A percentile compares a stretch with the other conserved stretches of the same genome.
Conservation (phyloP, 2,888 invertebrate genomes). For the Galeopsomyia nigrocyanea region DNA sequence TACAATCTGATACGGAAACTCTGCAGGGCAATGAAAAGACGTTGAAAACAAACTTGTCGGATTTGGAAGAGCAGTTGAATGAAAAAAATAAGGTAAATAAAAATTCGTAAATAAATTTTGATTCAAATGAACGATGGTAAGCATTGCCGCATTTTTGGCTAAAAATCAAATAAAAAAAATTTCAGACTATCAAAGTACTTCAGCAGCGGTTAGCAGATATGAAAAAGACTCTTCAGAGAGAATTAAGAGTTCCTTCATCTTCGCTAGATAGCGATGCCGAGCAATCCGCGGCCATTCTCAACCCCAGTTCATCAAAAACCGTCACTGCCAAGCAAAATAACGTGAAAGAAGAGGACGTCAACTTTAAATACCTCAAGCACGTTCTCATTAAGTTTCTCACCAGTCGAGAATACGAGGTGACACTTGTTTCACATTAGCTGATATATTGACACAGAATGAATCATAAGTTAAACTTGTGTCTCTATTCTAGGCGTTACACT, state of each 20-base stretch:
- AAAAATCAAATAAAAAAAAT: conserved; percentile 6
- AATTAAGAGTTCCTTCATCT: conserved; percentile 74
- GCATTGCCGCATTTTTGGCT: too few relatives aligned
- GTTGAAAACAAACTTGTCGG: conserved; percentile 70
- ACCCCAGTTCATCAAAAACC: conserved; percentile 73
- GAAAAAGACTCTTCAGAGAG: conserved; percentile 92
- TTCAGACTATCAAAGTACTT: conserved; percentile 86
- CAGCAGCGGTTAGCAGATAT: conserved; percentile 90
- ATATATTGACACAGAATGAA: conserved; percentile 1
- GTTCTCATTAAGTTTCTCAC: conserved; percentile 94
- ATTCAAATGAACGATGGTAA: neutral
- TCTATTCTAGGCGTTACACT: conserved; percentile 83
- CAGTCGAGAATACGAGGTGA: conserved; percentile 81
- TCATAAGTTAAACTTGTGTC: neutral
- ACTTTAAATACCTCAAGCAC: conserved; percentile 90
- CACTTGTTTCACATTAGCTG: conserved; percentile 32
- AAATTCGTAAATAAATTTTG: neutral
- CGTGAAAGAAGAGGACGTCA: conserved; percentile 76
- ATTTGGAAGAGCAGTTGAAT: conserved; percentile 74
- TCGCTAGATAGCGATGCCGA: conserved; percentile 74
- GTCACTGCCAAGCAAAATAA: conserved; percentile 66
- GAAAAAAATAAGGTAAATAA: conserved; percentile 75
- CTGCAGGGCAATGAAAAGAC: conserved; percentile 70
- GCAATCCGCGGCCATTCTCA: conserved; percentile 75
- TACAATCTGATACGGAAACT: conserved; percentile 64